A percentile compares a stretch with the other conserved stretches of the same genome.
phyloP scores from a whole-genome alignment of 2,797 vertebrate genomes.

The Microctenopoma stevenorrisi region DNA sequence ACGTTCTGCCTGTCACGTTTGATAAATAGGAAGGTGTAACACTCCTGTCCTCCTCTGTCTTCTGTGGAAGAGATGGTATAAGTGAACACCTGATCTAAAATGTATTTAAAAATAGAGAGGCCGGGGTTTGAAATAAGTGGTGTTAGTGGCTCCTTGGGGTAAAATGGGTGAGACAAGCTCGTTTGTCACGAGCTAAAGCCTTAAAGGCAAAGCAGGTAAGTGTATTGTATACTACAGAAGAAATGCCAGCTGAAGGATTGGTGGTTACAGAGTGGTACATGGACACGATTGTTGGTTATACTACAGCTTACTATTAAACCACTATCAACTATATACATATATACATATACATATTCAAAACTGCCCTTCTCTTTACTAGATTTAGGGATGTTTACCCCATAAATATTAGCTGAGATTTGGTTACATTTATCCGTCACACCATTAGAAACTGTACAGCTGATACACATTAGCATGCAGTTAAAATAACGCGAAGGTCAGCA shows the following conservation, averaged over 20 bases:
- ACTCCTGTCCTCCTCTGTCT: neutral
- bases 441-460: too few relatives aligned
- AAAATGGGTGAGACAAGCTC: constrained; percentile 59
- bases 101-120: constrained; percentile 63
- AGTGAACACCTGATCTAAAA: constrained; percentile 47
- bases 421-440: too few relatives aligned
- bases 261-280: neutral
- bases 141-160: constrained; percentile 48
- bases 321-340: too few relatives aligned
- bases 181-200: constrained; percentile 60
- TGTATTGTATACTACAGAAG: constrained; percentile 6
- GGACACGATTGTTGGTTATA: constrained; percentile 1
- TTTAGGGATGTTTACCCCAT: too few relatives aligned
- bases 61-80: constrained; percentile 12
- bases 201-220: constrained; percentile 47
- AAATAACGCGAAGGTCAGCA: too few relatives aligned
- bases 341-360: too few relatives aligned
- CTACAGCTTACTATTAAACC: too few relatives aligned
- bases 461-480: too few relatives aligned
- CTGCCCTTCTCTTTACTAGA: too few relatives aligned
- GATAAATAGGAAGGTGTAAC: constrained; percentile 6
- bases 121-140: constrained; percentile 46
- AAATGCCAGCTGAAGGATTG: constrained; percentile 36
- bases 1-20: constrained; percentile 15
- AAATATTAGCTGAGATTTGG: too few relatives aligned